Evolutionary conservation across 2,888 invertebrate species (phyloP), one percentile per base, ranked within the genome.

Genomic region (Aphidoletes aphidimyza): DNA sequence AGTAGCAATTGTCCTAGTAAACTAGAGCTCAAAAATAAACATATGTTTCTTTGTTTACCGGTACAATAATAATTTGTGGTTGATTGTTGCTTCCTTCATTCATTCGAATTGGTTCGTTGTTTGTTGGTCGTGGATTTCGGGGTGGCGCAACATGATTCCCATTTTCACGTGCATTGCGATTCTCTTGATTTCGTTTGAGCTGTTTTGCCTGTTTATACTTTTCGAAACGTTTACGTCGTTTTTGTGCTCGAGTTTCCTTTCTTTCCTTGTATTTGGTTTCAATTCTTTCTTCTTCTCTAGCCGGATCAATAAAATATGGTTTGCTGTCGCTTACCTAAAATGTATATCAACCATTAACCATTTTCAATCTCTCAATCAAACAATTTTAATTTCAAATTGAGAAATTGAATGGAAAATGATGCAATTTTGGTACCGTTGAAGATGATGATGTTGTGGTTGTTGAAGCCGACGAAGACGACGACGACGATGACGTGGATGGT

Each of bases 231-330:
- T 37, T 81, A 2, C 81, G 81, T n/a, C n/a, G 6, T 59, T 5
- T 30, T 34, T 9, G 9, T 69, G 8, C 26, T 26, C 30, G 34
- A 34, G 34, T 34, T 9, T 11, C 37, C 1, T 3, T n/a, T n/a
- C 19, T 22, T 26, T 11, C 6, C 9, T 37, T 36, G 8, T 81
- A 36, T 36, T 14, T 37, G 9, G 30, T 37, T 81, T 81, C 37
- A 81, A 81, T 37, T 37, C 37, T 3, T 37, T 81, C 81, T 37
- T 81, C 30, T 22, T 81, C 69, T 6, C 69, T 30, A n/a, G 69
- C 69, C 8, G 69, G 69, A 30, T 69, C 69, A 14, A 69, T 6
- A 14, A 30, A 69, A 14, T 69, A 69, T 14, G 69, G 69, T 14
- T 14, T 17, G 11, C 22, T 5, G 6, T 54, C 26, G 11, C 22